Conservation (phyloP, 1,140 invertebrate genomes). For the Drosophila lacteicornis region DNA sequence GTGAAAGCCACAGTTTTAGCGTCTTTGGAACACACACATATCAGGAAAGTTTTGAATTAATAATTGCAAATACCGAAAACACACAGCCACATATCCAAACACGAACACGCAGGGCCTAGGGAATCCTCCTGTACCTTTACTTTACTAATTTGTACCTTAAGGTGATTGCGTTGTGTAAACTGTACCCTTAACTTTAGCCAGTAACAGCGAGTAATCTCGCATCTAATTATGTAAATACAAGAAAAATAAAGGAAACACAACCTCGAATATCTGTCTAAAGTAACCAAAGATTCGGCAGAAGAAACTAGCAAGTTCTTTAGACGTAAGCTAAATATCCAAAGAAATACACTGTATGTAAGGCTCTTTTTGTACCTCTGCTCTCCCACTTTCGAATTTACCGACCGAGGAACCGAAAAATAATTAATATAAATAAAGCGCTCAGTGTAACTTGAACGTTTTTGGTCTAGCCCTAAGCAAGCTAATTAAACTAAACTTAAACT, state of each 20-base stretch:
- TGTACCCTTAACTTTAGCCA: constrained; percentile 15
- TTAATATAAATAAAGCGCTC: constrained; percentile 50
- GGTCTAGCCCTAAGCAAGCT: constrained; percentile 42
- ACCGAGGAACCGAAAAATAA: constrained; percentile 29
- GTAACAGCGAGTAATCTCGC: constrained; percentile 34
- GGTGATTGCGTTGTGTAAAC: constrained; percentile 45
- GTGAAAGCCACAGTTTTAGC: constrained; percentile 26
- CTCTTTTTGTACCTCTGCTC: constrained; percentile 80
- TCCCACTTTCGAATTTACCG: constrained; percentile 79
- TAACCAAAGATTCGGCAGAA: constrained; percentile 18
- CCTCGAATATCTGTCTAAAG: constrained; percentile 25
- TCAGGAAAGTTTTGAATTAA: constrained; percentile 54
- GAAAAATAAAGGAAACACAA: neutral
- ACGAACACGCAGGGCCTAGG: constrained; percentile 16
- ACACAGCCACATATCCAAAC: constrained; percentile 40
- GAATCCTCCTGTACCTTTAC: constrained; percentile 53
- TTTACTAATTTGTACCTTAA: constrained; percentile 56
- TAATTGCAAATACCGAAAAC: constrained; percentile 35
- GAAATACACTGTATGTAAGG: constrained; percentile 40
- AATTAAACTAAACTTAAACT: constrained; percentile 24
- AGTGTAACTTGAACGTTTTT: constrained; percentile 67
- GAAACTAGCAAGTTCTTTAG: constrained; percentile 36
- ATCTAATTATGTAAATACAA: constrained; percentile 45
- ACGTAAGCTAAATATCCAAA: constrained; percentile 39
- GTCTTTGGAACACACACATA: constrained; percentile 50